These are phyloP conservation scores for Apteryx owenii DNA, from an alignment of 2,113 vertebrate genomes.

Conservation along the genomic window DNA sequence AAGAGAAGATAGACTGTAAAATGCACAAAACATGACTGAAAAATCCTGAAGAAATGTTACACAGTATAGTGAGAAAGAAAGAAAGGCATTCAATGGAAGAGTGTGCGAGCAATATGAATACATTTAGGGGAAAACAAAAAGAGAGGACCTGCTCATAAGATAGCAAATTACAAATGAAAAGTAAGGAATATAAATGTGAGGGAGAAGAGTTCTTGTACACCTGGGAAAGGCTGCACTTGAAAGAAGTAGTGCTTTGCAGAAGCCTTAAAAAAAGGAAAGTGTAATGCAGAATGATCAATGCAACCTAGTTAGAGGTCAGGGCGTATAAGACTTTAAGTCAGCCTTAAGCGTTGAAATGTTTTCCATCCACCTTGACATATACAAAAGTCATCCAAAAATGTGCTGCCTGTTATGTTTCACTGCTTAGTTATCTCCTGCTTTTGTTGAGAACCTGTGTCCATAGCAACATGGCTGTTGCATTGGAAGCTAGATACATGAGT, in stretches of 20 bases:
- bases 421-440: not conserved
- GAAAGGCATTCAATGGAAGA: not conserved
- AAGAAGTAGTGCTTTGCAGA: not conserved
- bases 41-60: not conserved
- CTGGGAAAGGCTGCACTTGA: not conserved
- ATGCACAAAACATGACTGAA: not conserved
- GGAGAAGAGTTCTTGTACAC: not conserved
- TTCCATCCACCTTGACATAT: not conserved
- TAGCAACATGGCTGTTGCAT: not conserved
- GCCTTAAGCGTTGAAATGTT: not conserved
- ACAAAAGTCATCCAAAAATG: not conserved
- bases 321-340: not conserved
- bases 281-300: not conserved
- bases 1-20: not conserved
- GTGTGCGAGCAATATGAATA: not conserved
- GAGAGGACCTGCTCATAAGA: not conserved
- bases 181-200: not conserved
- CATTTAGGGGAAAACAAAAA: not conserved
- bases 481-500: not conserved
- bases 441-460: conserved; percentile 30
- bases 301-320: not conserved
- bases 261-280: not conserved
- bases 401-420: not conserved
- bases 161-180: not conserved
- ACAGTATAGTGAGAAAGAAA: not conserved